Evolutionary conservation across 2,888 invertebrate genomes (phyloP), one percentile per base, ranked within the genome.

Genomic region (Athetis lepigone): DNA sequence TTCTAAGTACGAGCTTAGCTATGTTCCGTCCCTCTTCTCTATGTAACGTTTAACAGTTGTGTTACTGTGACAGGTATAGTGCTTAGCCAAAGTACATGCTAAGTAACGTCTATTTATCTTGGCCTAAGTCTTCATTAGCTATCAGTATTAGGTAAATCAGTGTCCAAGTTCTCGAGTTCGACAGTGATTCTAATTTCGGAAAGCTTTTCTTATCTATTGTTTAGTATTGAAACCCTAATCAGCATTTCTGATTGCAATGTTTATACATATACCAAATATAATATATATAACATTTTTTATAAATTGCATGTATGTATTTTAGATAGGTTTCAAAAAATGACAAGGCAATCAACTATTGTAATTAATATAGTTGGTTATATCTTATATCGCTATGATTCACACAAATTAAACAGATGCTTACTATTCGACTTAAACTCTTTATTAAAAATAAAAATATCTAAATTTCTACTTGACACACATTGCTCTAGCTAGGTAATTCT

Each of bases 341-440:
- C 61, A 66, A 70, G 70, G 62, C 19, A 21, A 45, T 16, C 50
- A 9, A 21, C 21, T 40, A n/a, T 39, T 25, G 18, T 45, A 18
- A 50, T 37, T 33, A 19, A 33, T 46, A 21, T 25, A 13, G 13
- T 7, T n/a, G 25, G 25, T 27, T 19, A 6, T 0, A 19, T 25
- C 4, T 27, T 19, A 6, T 0, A 19, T 25, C 4, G 16, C 25
- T 39, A 33, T 11, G 43, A 60, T 43, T 61, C 8, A 29, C 23
- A 27, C 8, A 19, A 16, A 4, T 37, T 16, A 36, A 56, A 27
- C 27, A 43, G 11, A 21, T n/a, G 36, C 11, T 27, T 13, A 18
- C n/a, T 8, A 18, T 25, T 52, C 11, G 33, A 42, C 9, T 27
- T 19, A 2, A 39, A 23, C 4, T 67, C 45, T 66, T 27, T 13